Evolutionary conservation across 2,113 vertebrate species (phyloP).

Genomic region (Myiagra hebetior): DNA sequence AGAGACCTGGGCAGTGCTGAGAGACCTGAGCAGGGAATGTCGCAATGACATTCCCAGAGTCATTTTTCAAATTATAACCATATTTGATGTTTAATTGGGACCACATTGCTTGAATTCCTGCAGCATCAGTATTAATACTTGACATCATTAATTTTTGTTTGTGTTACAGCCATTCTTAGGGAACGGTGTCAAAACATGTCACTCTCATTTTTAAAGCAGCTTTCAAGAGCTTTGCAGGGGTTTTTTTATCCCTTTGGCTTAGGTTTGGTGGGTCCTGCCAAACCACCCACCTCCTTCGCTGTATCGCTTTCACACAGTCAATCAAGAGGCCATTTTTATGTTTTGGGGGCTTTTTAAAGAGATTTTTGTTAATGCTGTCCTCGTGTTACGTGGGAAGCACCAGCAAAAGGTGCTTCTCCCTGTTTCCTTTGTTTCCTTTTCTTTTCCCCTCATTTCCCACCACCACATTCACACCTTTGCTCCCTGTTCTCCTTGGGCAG

Average conservation of each 20-base stretch:
- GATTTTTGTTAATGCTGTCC: background rate
- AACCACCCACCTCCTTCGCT: background rate
- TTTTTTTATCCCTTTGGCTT: background rate
- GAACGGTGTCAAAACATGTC: background rate
- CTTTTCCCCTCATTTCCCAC: background rate
- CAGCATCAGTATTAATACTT: background rate
- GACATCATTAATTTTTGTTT: background rate
- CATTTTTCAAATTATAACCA: background rate
- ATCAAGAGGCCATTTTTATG: background rate
- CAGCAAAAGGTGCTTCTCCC: background rate
- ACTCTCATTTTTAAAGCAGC: background rate
- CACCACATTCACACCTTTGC: background rate
- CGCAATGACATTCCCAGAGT: background rate
- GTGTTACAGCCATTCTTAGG: background rate
- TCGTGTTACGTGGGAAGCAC: background rate
- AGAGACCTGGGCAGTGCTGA: background rate
- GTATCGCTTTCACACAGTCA: accelerated
- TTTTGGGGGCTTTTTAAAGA: background rate
- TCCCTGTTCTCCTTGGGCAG: background rate
- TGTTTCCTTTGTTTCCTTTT: background rate
- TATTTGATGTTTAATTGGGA: background rate
- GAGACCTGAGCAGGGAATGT: background rate
- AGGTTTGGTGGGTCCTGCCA: background rate
- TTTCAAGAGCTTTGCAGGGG: background rate
- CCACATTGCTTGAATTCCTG: conserved; percentile 14